Base-by-base conservation (phyloP, 53 echinoderm and acorn worm species). In the Echinometra lucunter region DNA sequence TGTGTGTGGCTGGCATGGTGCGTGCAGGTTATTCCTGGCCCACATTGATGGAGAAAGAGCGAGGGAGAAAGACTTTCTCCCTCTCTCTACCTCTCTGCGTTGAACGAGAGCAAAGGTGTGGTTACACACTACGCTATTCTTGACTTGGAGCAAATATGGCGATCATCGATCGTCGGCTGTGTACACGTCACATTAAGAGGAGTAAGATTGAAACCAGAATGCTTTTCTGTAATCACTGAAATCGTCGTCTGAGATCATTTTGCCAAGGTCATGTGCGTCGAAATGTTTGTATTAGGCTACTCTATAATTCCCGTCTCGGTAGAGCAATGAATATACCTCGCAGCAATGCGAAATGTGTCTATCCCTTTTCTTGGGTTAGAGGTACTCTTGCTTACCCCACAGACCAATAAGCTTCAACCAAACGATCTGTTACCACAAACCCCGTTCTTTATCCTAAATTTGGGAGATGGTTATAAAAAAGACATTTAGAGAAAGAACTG, bases 101-200 rank as follows among this genome's bases (percentile, higher is more conserved):
- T 85, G 85, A 85, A 17, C 85, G 21, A 67, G 78, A 53, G 93
- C 93, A 74, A 78, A 92, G 93, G 93, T 92, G 93, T 92, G 93
- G 93, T 92, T 92, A 78, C 57, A 91, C 93, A 47, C 53, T 13
- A 45, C 74, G 93, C 93, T 92, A 92, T 92, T 92, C 93, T 74
- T 92, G 93, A 92, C 93, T 74, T 74, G 28, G 93, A 92, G 93
- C 93, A 92, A 92, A 92, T 74, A 92, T 78, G 80, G 75, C 32
- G 35, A 49, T 58, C 93, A 92, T 92, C 56, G 93, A 92, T 92
- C 80, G 74, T 78, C 93, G 49, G 78, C 80, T 38, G 45, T 47
- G 49, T 85, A 85, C 85, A 85, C 49, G 49, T 85, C 85, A 85
- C 85, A 47, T 85, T 85, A 88, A 49, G 88, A 88, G 28, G 88